Base-by-base conservation (phyloP, 1,140 invertebrate species). In the Acromyrmex heyeri region DNA sequence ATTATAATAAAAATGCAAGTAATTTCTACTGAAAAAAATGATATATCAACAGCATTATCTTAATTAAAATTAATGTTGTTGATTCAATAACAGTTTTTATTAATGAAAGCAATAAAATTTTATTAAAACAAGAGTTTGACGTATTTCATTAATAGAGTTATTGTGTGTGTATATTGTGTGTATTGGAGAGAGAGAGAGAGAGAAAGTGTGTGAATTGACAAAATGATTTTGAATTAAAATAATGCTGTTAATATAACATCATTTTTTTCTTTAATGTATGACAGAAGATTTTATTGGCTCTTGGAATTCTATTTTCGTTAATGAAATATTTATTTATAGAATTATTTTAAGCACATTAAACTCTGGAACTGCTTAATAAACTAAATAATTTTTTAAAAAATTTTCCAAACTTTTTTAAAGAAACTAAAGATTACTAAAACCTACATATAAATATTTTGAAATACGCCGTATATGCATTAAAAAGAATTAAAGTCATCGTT, bases 401-500 rank as follows among this genome's bases (percentile, higher is more conserved):
- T 3, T 55, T 38, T 55, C 3, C 24, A 21, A 79, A 34, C 24
- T 67, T 16, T 24, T 24, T 18, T 3, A 10, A 27, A 44, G 6
- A 59, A 8, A 59, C 12, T 50, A 50, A 50, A 16, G 3, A 50
- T 50, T 50, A 50, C 2, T 50, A 16, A 50, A 3, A 7, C 14
- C 44, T 34, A 34, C 38, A 38, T 21, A 2, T 62, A 27, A 78
- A 64, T 16, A 24, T 30, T 64, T 24, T 27, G 21, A 7, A 62
- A 30, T 14, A 48, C 3, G 18, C 6, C n/a, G 14, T 44, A 61
- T 48, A 53, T 7, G 53, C n/a, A 57, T 27, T 24, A 21, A 12
- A n/a, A 57, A 59, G 72, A 75, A 65, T 34, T 65, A 65, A 65
- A 65, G n/a, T 75, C 7, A 59, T 12, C 64, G 55, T 21, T 59